Percentiles rank a stretch among this genome's conserved stretches.
These are phyloP conservation scores for Ruditapes philippinarum DNA, from an alignment of 1,140 invertebrate species.

Conservation along the genomic window DNA sequence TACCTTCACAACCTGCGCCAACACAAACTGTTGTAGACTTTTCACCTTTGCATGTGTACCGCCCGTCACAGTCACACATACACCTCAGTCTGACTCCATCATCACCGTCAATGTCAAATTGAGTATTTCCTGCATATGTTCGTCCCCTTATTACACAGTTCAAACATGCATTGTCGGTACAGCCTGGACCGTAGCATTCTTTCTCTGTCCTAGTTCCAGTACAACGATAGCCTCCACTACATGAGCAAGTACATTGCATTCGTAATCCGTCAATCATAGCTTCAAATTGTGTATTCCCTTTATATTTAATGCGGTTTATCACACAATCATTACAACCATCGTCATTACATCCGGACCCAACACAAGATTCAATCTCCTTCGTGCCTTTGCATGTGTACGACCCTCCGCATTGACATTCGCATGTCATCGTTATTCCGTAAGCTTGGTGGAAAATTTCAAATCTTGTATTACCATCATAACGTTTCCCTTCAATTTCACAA, in stretches of 20 bases:
- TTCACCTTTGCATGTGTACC: constrained; percentile 44
- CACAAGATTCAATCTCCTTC: constrained; percentile 2
- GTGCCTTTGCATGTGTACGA: constrained; percentile 54
- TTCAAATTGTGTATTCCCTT: constrained; percentile 47
- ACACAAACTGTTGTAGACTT: constrained; percentile 11
- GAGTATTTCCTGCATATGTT: constrained; percentile 25
- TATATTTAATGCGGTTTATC: constrained; percentile 21
- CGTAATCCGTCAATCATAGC: constrained; percentile 40
- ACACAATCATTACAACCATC: constrained; percentile 33
- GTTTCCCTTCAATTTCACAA: constrained; percentile 46
- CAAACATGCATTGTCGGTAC: not conserved
- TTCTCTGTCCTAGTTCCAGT: constrained; percentile 18
- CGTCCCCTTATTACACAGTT: constrained; percentile 39
- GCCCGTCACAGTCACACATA: constrained; percentile 47
- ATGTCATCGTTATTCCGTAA: constrained; percentile 49
- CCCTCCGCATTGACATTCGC: constrained; percentile 56
- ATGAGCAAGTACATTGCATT: constrained; percentile 50
- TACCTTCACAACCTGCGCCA: constrained; percentile 29
- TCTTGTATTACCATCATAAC: constrained; percentile 44
- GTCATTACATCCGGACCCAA: constrained; percentile 30
- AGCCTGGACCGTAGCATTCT: constrained; percentile 36
- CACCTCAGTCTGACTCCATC: constrained; percentile 44
- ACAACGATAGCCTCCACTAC: constrained; percentile 54
- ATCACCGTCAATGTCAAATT: constrained; percentile 24
- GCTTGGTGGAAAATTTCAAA: constrained; percentile 55